phyloP scores from a whole-genome alignment of 2,113 vertebrate species.

The Phalacrocorax brasilianus region DNA sequence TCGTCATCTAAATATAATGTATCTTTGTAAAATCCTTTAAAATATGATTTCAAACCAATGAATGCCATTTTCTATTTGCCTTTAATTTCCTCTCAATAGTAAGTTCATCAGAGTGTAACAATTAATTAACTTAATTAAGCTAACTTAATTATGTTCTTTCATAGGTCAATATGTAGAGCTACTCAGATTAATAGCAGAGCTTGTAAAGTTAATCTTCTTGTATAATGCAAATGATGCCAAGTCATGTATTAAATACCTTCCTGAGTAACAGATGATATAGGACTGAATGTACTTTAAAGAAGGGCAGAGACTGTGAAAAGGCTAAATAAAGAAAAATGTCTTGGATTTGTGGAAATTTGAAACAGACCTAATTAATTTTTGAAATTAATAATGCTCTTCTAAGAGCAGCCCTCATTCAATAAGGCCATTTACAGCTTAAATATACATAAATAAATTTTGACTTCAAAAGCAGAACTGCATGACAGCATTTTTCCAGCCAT shows the following conservation, averaged over 20 bases:
- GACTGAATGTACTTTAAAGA: slow-evolving; percentile 61
- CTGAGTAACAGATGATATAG: slow-evolving; percentile 59
- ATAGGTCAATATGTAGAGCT: slow-evolving; percentile 81
- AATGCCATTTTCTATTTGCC: slow-evolving; percentile 84
- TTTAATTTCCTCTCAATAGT: slow-evolving; percentile 84
- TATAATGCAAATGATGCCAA: slow-evolving; percentile 76
- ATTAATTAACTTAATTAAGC: slow-evolving; percentile 90
- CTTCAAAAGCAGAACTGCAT: slow-evolving; percentile 36
- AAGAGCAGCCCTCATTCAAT: slow-evolving; percentile 8
- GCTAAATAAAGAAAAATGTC: slow-evolving; percentile 67
- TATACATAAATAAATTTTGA: slow-evolving; percentile 47
- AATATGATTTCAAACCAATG: slow-evolving; percentile 75
- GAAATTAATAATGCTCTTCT: slow-evolving; percentile 39
- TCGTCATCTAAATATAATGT: slow-evolving; percentile 47
- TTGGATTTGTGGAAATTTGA: slow-evolving; percentile 46
- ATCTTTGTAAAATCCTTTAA: slow-evolving; percentile 69
- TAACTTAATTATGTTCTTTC: slow-evolving; percentile 88
- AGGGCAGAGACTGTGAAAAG: slow-evolving; percentile 62
- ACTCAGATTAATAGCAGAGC: slow-evolving; percentile 81
- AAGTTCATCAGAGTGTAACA: slow-evolving; percentile 82
- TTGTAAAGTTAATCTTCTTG: slow-evolving; percentile 84
- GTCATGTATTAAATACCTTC: slow-evolving; percentile 72
- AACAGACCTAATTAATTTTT: slow-evolving; percentile 58
- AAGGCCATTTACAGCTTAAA: slow-evolving; percentile 44
- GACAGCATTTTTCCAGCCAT: slow-evolving; percentile 23